phyloP scores from a whole-genome alignment of 2,113 vertebrate genomes.

The Chauna torquata region DNA sequence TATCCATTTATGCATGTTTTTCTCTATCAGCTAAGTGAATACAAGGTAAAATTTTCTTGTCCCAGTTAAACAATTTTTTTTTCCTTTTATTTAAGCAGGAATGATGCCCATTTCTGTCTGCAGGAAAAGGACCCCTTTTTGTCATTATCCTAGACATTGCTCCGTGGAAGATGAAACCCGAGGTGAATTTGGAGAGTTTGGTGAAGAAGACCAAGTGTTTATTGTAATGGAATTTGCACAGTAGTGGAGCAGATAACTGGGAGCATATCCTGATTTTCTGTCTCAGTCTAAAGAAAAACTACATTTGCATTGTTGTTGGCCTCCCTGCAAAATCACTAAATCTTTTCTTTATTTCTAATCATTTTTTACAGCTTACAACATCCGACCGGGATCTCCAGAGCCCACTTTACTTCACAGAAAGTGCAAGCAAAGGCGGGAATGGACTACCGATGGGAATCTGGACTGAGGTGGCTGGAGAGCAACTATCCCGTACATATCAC shows the following conservation, averaged over 20 bases:
- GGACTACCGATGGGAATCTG: neutral
- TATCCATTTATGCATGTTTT: neutral
- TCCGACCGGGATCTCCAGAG: neutral
- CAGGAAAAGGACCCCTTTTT: neutral
- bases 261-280: neutral
- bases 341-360: neutral
- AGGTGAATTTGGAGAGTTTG: neutral
- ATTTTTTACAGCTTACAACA: neutral
- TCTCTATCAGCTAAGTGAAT: neutral
- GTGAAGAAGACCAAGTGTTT: neutral
- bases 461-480: neutral
- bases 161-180: neutral
- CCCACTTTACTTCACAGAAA: neutral
- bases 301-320: neutral
- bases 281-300: neutral
- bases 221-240: neutral
- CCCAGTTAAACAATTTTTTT: accelerated
- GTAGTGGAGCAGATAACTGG: neutral
- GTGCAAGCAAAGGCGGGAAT: neutral
- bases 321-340: neutral
- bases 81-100: neutral
- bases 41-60: neutral
- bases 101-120: neutral
- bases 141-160: neutral
- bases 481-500: neutral